phyloP scores from a whole-genome alignment of 2,113 vertebrate genomes.

The Python bivittatus region DNA sequence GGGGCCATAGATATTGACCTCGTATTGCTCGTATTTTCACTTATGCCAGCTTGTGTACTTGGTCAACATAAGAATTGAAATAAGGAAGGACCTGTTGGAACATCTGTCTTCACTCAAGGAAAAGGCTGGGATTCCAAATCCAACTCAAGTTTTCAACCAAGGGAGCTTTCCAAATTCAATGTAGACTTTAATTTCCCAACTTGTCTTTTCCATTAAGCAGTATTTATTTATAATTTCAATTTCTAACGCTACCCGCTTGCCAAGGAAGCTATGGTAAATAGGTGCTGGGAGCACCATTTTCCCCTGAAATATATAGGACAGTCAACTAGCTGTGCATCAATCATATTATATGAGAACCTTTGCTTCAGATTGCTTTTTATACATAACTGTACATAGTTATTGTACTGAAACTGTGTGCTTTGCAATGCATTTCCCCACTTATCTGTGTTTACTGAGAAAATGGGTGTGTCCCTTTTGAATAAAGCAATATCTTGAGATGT shows the following conservation, averaged over 20 bases:
- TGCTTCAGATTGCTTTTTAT: neutral
- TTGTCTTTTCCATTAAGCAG: too few species aligned
- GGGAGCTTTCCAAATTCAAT: too few species aligned
- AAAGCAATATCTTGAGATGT: neutral
- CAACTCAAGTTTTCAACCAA: too few species aligned
- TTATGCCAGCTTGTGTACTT: too few species aligned
- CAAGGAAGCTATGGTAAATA: neutral
- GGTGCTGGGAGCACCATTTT: neutral
- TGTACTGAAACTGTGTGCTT: neutral
- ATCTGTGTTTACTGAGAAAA: neutral
- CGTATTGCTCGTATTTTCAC: too few species aligned
- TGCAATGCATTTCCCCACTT: neutral
- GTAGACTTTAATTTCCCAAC: neutral
- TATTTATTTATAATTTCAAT: neutral
- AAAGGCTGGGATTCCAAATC: too few species aligned
- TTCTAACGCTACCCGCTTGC: neutral
- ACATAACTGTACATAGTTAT: neutral
- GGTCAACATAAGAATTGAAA: too few species aligned
- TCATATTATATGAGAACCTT: neutral
- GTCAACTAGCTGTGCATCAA: neutral
- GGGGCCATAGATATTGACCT: too few species aligned
- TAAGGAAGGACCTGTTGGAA: too few species aligned
- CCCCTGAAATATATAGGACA: neutral
- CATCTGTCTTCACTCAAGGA: too few species aligned
- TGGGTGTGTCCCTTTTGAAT: neutral